phyloP scores from a whole-genome alignment of 2,113 vertebrate species.

The Engraulis encrasicolus region DNA sequence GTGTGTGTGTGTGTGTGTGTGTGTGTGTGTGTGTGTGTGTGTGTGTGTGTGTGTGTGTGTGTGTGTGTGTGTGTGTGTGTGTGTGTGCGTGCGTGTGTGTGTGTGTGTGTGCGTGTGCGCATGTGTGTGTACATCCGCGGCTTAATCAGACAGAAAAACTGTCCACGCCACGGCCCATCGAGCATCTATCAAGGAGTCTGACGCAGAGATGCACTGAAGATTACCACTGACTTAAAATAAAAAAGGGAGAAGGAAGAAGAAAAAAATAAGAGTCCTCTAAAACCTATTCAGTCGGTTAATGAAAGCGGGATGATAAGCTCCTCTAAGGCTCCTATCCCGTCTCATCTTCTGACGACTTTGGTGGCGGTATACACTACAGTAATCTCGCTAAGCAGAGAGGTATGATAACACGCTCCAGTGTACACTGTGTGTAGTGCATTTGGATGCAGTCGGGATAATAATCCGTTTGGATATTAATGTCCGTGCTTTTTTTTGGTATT shows the following conservation, averaged over 20 bases:
- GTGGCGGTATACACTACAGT: too few relatives aligned
- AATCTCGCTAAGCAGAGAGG: conserved; percentile 51
- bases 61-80: too few relatives aligned
- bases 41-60: too few relatives aligned
- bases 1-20: too few relatives aligned
- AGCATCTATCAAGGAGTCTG: conserved; percentile 34
- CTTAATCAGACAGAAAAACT: conserved; percentile 50
- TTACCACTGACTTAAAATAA: conserved; percentile 44
- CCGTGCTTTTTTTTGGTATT: conserved; percentile 2
- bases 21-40: too few relatives aligned
- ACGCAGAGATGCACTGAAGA: conserved; percentile 60
- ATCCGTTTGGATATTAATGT: conserved; percentile 42
- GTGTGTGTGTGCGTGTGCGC: too few relatives aligned
- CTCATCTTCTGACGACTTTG: conserved; percentile 36
- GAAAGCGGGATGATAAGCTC: conserved; percentile 57
- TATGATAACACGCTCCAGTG: conserved; percentile 37
- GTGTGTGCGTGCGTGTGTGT: too few relatives aligned
- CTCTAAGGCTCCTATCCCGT: conserved; percentile 46
- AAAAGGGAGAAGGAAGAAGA: too few relatives aligned
- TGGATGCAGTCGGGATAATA: conserved; percentile 19
- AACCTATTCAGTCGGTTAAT: conserved; percentile 54
- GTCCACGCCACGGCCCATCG: conserved; percentile 16
- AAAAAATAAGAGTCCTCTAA: conserved; percentile 41
- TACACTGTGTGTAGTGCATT: conserved; percentile 47
- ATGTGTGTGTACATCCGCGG: too few relatives aligned